These are phyloP conservation scores for Helostoma temminkii DNA, from an alignment of 2,797 vertebrate genomes.

Conservation along the genomic window DNA sequence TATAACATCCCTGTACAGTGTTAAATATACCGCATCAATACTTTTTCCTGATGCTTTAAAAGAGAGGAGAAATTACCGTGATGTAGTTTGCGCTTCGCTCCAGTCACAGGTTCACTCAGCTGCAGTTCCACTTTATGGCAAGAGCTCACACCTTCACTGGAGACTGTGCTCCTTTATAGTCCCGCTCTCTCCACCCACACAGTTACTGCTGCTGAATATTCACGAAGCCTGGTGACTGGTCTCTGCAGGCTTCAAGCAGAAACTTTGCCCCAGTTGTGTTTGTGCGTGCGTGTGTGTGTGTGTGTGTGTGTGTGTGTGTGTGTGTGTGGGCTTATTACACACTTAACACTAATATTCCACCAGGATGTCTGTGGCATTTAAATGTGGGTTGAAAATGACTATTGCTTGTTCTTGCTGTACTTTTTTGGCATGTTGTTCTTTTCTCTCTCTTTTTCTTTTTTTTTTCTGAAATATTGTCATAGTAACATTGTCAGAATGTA, in stretches of 20 bases:
- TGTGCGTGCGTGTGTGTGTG: no score
- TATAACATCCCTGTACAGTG: no score
- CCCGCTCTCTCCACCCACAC: constrained; percentile 45
- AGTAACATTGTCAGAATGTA: no score
- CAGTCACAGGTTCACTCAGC: neutral
- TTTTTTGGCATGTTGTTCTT: no score
- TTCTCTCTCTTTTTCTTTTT: no score
- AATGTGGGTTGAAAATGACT: no score
- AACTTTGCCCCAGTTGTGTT: constrained; percentile 59
- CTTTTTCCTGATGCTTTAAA: neutral
- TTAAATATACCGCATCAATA: no score
- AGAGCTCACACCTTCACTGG: constrained; percentile 5
- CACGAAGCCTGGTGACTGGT: constrained; percentile 7
- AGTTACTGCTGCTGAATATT: constrained; percentile 54
- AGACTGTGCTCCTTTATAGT: constrained; percentile 42
- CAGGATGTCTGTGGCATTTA: no score
- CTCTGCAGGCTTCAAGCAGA: neutral
- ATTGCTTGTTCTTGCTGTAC: no score
- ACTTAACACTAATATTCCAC: no score
- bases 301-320: neutral
- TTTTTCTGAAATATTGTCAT: no score
- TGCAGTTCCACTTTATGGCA: constrained; percentile 20
- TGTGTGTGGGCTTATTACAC: neutral
- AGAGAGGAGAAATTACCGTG: constrained; percentile 37
- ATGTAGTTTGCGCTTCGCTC: neutral